phyloP scores from a whole-genome alignment of 2,888 invertebrate species.

The Epinotia brunnichana region DNA sequence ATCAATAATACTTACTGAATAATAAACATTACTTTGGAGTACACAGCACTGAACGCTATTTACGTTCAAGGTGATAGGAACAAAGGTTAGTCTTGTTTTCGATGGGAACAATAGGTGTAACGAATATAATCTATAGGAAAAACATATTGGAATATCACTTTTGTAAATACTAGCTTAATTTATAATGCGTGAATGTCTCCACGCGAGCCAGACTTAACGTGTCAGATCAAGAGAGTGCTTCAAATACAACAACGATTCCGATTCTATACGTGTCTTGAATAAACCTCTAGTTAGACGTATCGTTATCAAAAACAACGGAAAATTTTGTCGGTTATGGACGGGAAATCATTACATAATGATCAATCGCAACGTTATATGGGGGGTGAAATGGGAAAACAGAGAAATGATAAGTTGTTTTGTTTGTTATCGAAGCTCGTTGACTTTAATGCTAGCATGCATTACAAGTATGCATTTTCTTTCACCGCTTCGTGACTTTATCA shows the following conservation, averaged over 20 bases:
- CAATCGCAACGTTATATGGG: conserved; percentile 19
- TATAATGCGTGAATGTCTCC: too few species aligned
- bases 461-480: too few species aligned
- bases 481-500: neutral
- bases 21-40: neutral
- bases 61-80: neutral
- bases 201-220: too few species aligned
- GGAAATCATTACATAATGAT: conserved; percentile 28
- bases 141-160: too few species aligned
- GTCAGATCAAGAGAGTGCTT: neutral
- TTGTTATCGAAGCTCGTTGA: conserved; percentile 6
- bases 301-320: neutral
- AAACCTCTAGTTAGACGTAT: neutral
- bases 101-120: neutral
- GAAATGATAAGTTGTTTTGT: conserved; percentile 28
- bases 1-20: neutral
- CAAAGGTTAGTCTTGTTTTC: neutral
- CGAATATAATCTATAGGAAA: neutral
- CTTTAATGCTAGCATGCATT: neutral
- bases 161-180: too few species aligned
- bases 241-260: neutral
- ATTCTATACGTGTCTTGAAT: neutral
- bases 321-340: too few species aligned
- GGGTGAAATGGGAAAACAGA: conserved; percentile 13
- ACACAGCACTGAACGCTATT: neutral